A percentile compares a stretch with the other conserved stretches of the same genome.
These are phyloP conservation scores for Octodon degus DNA, from an alignment of 2,113 vertebrate species.

Conservation along the genomic window DNA sequence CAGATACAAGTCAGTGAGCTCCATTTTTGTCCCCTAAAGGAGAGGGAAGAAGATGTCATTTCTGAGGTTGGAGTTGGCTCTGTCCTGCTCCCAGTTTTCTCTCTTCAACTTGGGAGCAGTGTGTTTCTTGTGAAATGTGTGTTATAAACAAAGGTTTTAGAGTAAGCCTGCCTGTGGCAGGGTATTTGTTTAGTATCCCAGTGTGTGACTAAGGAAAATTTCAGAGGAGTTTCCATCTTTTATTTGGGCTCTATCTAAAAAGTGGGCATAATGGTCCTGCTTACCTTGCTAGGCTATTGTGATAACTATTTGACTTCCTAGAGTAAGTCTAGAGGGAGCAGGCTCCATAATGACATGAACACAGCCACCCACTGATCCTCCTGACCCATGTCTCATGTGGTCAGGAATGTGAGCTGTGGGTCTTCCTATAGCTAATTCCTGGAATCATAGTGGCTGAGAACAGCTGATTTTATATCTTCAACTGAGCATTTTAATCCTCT, in stretches of 20 bases:
- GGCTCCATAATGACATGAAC: background rate
- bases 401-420: too few relatives aligned
- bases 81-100: background rate
- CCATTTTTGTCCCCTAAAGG: accelerated
- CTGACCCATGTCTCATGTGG: background rate
- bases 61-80: background rate
- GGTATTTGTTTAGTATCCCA: background rate
- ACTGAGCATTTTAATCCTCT: accelerated
- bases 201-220: accelerated
- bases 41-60: accelerated
- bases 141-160: background rate
- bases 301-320: background rate
- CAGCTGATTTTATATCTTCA: accelerated
- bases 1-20: accelerated
- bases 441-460: background rate
- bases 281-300: background rate
- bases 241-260: background rate
- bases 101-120: background rate
- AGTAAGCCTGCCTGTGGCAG: too few relatives aligned
- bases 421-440: background rate
- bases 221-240: accelerated
- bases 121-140: background rate
- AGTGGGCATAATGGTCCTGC: accelerated
- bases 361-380: background rate
- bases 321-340: background rate